Evolutionary conservation across 2,113 vertebrate species (phyloP).

Genomic region (Oenanthe oenanthe): DNA sequence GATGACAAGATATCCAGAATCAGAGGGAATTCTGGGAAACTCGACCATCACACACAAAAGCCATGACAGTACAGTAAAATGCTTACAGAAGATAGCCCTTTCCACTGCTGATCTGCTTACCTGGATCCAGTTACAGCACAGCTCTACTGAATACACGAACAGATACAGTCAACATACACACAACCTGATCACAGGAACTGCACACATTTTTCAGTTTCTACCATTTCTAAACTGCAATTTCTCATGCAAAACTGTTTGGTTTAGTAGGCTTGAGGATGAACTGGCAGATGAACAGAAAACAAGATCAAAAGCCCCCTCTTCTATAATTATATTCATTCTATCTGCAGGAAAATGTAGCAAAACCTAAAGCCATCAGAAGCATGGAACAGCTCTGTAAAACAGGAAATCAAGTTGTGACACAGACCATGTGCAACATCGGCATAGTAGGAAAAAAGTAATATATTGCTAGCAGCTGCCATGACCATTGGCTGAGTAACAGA

Average conservation of each 20-base stretch:
- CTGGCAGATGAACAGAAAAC: background rate
- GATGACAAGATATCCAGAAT: background rate
- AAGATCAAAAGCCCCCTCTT: background rate
- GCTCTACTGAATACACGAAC: fast-evolving
- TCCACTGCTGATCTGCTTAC: background rate
- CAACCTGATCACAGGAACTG: background rate
- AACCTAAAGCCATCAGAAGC: background rate
- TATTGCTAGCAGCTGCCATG: background rate
- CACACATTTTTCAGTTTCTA: background rate
- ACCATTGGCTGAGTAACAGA: background rate
- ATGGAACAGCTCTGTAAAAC: background rate
- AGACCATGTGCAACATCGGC: background rate
- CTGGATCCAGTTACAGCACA: background rate
- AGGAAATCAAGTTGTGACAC: background rate
- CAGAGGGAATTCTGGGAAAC: background rate
- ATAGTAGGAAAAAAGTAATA: background rate
- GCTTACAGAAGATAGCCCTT: background rate
- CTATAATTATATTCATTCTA: background rate
- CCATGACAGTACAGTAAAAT: background rate
- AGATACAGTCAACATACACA: background rate
- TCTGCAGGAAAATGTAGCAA: background rate
- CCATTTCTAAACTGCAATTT: background rate
- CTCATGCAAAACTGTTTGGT: background rate
- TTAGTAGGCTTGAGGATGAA: background rate
- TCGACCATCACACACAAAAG: background rate